phyloP scores from a whole-genome alignment of 2,888 invertebrate genomes.

The Prosopocoilus inquinatus region DNA sequence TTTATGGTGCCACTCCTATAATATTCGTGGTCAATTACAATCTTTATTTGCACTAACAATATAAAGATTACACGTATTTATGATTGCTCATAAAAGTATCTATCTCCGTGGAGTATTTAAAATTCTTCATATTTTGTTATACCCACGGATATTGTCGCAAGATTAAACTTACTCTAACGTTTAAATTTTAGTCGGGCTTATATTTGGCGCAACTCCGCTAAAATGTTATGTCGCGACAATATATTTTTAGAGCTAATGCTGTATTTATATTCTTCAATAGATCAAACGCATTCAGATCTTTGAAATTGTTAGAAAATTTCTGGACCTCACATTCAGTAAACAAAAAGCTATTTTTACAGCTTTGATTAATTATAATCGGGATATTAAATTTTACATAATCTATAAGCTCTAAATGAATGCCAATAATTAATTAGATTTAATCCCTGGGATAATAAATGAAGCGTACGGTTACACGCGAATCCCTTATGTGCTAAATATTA shows the following conservation, averaged over 20 bases:
- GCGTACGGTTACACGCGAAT: no score
- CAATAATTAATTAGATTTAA: no score
- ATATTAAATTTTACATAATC: no score
- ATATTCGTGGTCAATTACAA: slow-evolving; percentile 11
- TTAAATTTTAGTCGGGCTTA: background rate
- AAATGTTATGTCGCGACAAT: background rate
- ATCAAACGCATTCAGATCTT: background rate
- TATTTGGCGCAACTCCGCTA: background rate
- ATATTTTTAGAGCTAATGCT: slow-evolving; percentile 5
- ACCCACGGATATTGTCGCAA: background rate
- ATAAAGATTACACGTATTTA: slow-evolving; percentile 23
- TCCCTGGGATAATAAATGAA: no score
- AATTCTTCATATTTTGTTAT: background rate
- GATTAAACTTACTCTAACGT: no score
- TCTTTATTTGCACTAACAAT: slow-evolving; percentile 19
- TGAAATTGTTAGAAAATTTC: no score
- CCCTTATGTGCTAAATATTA: no score
- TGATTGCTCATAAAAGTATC: slow-evolving; percentile 17
- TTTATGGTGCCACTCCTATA: slow-evolving; percentile 23
- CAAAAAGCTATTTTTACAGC: no score
- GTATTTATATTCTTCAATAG: slow-evolving; percentile 1
- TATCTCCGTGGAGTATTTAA: no score
- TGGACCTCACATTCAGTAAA: no score
- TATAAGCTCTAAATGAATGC: no score
- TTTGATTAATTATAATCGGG: no score